Base-by-base conservation (phyloP, 2,797 vertebrate genomes). In the Syngnathus acus region DNA sequence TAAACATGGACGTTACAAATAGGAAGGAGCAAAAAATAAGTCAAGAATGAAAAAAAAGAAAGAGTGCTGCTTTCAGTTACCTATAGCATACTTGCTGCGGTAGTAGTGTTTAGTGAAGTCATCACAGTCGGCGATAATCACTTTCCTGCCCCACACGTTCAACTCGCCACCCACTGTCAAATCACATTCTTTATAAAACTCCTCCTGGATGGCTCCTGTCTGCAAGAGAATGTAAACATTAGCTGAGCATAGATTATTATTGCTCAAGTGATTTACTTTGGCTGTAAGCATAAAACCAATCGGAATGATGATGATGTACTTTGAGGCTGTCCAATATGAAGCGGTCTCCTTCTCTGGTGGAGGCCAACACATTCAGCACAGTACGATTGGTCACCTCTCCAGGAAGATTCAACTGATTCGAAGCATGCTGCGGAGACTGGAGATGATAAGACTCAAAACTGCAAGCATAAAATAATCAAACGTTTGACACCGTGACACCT, bases 51-150 rank as follows among this genome's bases (percentile, higher is more conserved):
- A 37, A 8, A 47, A 53, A 9, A 8, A 21, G 62, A 2, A 17
- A 0, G 1, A 43, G 2, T 16, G 3, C 11, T 42, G 81, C 90
- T 94, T 89, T 37, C 7, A 14, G 1, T 16, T 37, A 57, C 96
- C 90, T 6, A 92, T 81, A 80, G 93, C 93, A 1, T 94, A 95
- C 84, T 94, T 96, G 76, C 84, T 80, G 78, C 84, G 92, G 84
- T 95, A 98, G 86, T 93, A 92, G 72, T 89, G 82, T 89, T 94
- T 96, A 51, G 95, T 97, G 87, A 95, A 97, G 78, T 93, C 87
- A 83, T 99, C 94, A 78, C 96, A 98, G 82, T 95, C 94, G 58
- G 90, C 89, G 73, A 99, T 78, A n/a, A 92, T 62, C 48, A 98
- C 79, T 65, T 78, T 92, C 69, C 96, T 90, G 81, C 96, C 96